phyloP scores from a whole-genome alignment of 2,113 vertebrate genomes.

The Synodontis membranacea region DNA sequence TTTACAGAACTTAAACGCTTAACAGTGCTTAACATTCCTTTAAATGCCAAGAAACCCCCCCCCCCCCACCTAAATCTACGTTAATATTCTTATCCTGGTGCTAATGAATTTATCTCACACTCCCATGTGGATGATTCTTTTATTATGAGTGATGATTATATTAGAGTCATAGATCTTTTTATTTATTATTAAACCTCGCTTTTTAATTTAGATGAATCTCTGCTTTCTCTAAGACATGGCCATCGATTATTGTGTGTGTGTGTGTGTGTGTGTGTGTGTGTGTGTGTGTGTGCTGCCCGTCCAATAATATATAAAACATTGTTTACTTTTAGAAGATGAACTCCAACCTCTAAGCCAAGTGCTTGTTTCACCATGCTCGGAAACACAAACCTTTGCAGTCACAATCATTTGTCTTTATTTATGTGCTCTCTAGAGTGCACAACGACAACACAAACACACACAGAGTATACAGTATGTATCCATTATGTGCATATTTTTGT shows the following conservation, averaged over 20 bases:
- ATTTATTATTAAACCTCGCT: neutral
- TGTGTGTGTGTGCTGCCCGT: neutral
- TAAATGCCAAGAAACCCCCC: neutral
- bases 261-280: conserved; percentile 17
- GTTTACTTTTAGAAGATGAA: conserved; percentile 32
- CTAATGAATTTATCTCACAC: neutral
- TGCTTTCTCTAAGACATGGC: neutral
- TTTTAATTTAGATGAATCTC: neutral
- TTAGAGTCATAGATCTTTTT: neutral
- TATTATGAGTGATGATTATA: neutral
- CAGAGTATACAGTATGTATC: conserved; percentile 1
- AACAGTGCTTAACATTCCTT: neutral
- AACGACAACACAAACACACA: neutral
- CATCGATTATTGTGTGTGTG: neutral
- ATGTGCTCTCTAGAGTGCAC: neutral
- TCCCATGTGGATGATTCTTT: neutral
- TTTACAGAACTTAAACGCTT: neutral
- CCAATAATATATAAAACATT: neutral
- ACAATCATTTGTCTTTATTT: conserved; percentile 26
- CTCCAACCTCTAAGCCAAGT: conserved; percentile 5
- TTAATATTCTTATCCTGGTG: neutral
- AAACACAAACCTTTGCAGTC: conserved; percentile 28
- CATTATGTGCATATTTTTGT: neutral
- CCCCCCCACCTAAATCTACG: neutral
- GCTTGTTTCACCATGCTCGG: neutral